Percentiles rank a stretch among this genome's conserved stretches.
Conservation (phyloP, 2,797 vertebrate species). For the Limnodromus scolopaceus region DNA sequence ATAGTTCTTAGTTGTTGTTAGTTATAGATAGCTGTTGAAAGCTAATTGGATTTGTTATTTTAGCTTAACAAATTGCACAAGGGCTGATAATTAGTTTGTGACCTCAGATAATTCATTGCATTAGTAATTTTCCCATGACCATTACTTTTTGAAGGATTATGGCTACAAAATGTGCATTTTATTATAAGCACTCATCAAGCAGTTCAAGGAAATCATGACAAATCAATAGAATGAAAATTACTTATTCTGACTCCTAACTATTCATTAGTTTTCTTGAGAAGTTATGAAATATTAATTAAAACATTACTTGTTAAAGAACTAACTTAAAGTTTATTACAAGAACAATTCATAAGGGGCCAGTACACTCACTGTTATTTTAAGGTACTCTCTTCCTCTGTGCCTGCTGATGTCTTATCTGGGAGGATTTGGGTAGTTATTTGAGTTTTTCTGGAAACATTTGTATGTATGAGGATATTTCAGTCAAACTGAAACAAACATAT, state of each 20-base stretch:
- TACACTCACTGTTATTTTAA: not conserved
- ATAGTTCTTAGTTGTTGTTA: not conserved
- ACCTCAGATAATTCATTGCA: not conserved
- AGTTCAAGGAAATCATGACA: not conserved
- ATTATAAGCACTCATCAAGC: not conserved
- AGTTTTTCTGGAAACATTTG: not conserved
- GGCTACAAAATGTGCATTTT: not conserved
- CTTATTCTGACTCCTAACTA: not conserved
- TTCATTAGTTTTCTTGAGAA: not conserved
- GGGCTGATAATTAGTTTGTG: not conserved
- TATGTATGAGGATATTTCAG: not conserved
- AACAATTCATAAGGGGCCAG: not conserved
- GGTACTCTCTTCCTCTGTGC: not conserved
- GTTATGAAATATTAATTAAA: not conserved
- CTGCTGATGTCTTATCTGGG: not conserved
- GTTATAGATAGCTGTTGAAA: not conserved
- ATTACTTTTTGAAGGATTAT: not conserved
- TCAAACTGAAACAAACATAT: not conserved
- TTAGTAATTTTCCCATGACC: not conserved
- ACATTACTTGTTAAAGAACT: not conserved
- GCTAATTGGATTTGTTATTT: not conserved
- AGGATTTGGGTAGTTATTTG: not conserved
- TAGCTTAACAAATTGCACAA: not conserved
- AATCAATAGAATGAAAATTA: not conserved
- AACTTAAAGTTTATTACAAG: not conserved